Evolutionary conservation across 2,113 vertebrate species (phyloP).

Genomic region (Salvelinus fontinalis): DNA sequence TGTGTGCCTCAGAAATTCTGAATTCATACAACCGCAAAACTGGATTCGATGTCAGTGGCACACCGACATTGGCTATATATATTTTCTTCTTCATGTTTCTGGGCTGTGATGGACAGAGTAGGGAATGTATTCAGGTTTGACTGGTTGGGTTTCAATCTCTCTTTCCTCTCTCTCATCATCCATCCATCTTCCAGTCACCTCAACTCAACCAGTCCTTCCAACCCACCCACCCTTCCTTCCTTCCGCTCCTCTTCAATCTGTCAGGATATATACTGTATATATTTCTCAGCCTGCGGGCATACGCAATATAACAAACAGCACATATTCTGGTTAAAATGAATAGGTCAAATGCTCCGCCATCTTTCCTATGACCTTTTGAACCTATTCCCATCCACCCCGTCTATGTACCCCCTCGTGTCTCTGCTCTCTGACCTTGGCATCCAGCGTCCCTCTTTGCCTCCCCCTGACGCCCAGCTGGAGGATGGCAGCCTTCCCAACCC

Average conservation of each 20-base stretch:
- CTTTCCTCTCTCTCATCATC: not conserved
- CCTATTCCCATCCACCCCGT: not conserved
- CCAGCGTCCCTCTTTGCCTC: constrained; percentile 21
- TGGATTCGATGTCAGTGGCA: not conserved
- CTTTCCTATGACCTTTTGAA: no score
- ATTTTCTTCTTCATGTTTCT: not conserved
- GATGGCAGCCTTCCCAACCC: constrained; percentile 11
- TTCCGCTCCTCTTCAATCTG: not conserved
- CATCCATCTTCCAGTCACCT: constrained; percentile 8
- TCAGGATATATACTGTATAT: not conserved
- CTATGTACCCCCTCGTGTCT: not conserved
- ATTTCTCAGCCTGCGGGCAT: not conserved
- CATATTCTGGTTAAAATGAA: no score
- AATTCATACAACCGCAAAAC: not conserved
- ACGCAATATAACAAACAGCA: no score
- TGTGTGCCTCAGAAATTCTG: not conserved
- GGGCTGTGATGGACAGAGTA: constrained; percentile 1
- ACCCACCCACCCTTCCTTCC: not conserved
- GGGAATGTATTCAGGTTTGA: not conserved
- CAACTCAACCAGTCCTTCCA: not conserved
- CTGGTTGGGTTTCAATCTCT: not conserved
- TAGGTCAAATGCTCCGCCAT: no score
- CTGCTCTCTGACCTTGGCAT: constrained; percentile 15
- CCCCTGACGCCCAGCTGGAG: constrained; percentile 20
- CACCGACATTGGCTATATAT: not conserved